These are phyloP conservation scores for Heliothis subflexa DNA, from an alignment of 1,140 invertebrate genomes.

Conservation along the genomic window DNA sequence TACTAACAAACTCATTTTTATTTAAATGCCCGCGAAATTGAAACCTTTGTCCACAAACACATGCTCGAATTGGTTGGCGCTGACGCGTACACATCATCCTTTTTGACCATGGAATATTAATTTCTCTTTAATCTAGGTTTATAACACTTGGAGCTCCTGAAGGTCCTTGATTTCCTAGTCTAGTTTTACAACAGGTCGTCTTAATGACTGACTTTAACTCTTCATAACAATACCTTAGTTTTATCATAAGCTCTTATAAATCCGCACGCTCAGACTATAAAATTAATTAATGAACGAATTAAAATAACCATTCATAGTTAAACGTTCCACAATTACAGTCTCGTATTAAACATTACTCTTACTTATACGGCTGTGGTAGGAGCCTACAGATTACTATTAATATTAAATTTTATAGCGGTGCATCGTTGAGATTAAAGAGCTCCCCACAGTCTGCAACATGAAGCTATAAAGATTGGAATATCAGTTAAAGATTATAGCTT, in stretches of 20 bases:
- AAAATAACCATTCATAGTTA: not conserved
- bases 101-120: too few species aligned
- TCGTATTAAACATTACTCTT: not conserved
- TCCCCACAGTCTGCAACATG: slow-evolving; percentile 4
- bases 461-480: not conserved
- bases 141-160: not conserved
- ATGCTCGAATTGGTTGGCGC: too few species aligned
- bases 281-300: too few species aligned
- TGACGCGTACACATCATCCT: too few species aligned
- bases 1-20: too few species aligned
- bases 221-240: too few species aligned
- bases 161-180: not conserved
- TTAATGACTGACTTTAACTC: too few species aligned
- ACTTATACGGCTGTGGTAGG: not conserved
- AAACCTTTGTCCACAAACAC: too few species aligned
- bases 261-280: too few species aligned
- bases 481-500: not conserved
- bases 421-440: slow-evolving; percentile 40
- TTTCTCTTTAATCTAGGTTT: too few species aligned
- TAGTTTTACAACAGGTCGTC: not conserved
- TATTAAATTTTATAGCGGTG: slow-evolving; percentile 48
- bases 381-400: slow-evolving; percentile 29
- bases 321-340: not conserved
- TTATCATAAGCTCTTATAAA: too few species aligned
- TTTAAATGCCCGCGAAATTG: too few species aligned